Conservation (phyloP, 2,888 invertebrate species). For the Sminthurides aquaticus region DNA sequence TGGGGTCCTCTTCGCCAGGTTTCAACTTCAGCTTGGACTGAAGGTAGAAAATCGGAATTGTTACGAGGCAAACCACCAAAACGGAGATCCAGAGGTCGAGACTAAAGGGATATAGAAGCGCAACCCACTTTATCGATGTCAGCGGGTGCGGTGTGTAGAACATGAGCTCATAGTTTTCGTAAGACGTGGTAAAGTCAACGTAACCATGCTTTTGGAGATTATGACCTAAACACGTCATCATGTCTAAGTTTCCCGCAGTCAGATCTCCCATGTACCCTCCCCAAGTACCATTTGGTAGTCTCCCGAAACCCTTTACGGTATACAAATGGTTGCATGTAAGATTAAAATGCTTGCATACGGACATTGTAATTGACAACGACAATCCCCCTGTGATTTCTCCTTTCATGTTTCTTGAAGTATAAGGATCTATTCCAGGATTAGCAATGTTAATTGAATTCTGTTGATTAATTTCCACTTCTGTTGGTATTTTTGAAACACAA, state of each 20-base stretch:
- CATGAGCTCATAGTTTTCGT: not conserved
- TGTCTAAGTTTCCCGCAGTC: not conserved
- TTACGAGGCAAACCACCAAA: not conserved
- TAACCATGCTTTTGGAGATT: not conserved
- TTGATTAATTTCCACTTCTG: no score
- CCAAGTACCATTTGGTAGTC: no score
- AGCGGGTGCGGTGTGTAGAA: not conserved
- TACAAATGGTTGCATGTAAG: no score
- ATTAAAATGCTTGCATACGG: no score
- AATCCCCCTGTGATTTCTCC: no score
- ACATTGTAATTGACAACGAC: no score
- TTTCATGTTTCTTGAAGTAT: no score
- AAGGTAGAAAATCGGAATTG: not conserved
- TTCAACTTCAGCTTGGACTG: not conserved
- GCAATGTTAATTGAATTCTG: no score
- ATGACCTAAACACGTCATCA: not conserved
- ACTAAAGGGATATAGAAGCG: not conserved
- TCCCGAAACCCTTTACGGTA: no score
- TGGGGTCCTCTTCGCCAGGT: not conserved
- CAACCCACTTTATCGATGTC: not conserved
- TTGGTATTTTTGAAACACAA: no score
- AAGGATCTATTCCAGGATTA: no score
- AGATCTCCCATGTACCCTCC: no score
- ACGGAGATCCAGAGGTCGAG: not conserved
- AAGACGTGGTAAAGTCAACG: not conserved